Evolutionary conservation across 2,888 invertebrate genomes (phyloP), one percentile per base, ranked within the genome.

Genomic region (Gonocerus acuteangulatus): DNA sequence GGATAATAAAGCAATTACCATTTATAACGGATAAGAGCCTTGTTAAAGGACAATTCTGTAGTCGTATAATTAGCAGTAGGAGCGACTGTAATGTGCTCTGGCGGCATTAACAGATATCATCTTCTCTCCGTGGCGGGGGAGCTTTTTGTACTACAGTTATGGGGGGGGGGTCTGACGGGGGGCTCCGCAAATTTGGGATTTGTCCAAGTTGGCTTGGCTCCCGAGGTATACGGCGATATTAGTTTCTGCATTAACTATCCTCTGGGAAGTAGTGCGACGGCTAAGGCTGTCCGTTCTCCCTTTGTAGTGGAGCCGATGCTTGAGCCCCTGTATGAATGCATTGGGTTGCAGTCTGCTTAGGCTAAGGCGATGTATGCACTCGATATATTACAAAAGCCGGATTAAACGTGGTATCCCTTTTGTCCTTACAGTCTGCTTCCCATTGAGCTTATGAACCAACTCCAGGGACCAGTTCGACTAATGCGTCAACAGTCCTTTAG

Each of bases 31-130:
- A 22, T 44, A n/a, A 47, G 47, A 39, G 57, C 19, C 57, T 57
- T 57, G 57, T 57, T 57, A 57, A 57, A 57, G 47, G 47, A 57
- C 45, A 45, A 42, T 56, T 44, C 22, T 42, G 21, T 44, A 16
- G 42, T 56, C 9, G 57, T 57, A 47, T 57, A 57, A 57, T 57
- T 57, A 57, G 57, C 22, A 15, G 44, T 44, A 6, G 44, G 22
- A 48, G 62, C 51, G 58, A 21, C 48, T 58, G 57, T 59, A 51
- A 62, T 58, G 57, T 48, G 58, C 45, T 44, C 51, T 34, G 42
- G 42, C 47, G 61, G 61, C 60, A 64, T 64, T 64, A 64, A 58
- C 61, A 61, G 63, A 64, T 64, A 64, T 64, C 61, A 64, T 64
- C 63, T 34, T 36, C 56, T 61, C 56, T 60, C 48, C 47, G 58